These are phyloP conservation scores for Crax fasciolata DNA, from an alignment of 2,797 vertebrate genomes.

Conservation along the genomic window DNA sequence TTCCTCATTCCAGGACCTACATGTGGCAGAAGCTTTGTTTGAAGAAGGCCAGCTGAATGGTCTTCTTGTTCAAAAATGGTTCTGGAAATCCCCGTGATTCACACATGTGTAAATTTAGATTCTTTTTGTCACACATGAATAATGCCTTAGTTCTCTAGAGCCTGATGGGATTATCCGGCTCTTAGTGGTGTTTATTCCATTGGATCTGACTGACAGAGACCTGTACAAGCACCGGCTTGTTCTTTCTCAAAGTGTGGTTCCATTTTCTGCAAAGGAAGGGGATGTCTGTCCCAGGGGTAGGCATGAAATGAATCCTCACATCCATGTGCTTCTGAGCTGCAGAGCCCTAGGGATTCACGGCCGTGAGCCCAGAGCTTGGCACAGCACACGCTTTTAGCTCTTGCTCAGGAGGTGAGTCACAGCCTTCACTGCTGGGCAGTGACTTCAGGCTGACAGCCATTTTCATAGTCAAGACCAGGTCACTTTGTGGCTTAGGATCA, in stretches of 20 bases:
- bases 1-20: conserved; percentile 41
- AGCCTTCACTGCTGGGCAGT: background rate
- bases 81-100: conserved; percentile 51
- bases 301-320: background rate
- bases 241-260: background rate
- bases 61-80: conserved; percentile 7
- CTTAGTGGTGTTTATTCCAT: background rate
- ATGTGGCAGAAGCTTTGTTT: background rate
- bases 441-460: background rate
- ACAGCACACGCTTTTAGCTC: background rate
- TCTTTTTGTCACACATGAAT: conserved; percentile 9
- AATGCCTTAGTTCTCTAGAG: background rate
- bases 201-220: background rate
- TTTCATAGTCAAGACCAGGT: background rate
- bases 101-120: conserved; percentile 31
- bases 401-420: background rate
- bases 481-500: background rate
- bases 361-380: background rate
- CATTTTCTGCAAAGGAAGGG: background rate
- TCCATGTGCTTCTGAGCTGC: background rate
- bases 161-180: background rate
- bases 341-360: background rate
- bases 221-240: background rate
- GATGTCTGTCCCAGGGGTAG: background rate
- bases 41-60: background rate